Conservation (phyloP, 2,888 invertebrate genomes). For the Hetaerina titia region DNA sequence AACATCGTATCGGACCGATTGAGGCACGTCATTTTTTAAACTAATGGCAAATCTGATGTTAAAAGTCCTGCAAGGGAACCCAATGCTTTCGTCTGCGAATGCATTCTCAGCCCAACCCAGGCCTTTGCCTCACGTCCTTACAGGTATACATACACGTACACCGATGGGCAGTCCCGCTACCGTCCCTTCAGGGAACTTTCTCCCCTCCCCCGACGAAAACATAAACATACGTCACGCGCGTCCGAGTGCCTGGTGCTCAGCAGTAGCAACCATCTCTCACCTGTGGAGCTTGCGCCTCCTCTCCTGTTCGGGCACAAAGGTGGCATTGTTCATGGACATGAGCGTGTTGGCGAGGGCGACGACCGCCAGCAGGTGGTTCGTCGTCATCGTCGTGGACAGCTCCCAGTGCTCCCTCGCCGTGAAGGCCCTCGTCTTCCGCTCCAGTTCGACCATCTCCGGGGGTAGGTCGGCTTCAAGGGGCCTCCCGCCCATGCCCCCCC, state of each 20-base stretch:
- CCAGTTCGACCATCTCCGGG: slow-evolving; percentile 85
- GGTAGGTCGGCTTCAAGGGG: slow-evolving; percentile 81
- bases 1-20: no score
- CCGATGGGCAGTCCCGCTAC: no score
- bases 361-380: slow-evolving; percentile 96
- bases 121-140: no score
- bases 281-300: slow-evolving; percentile 87
- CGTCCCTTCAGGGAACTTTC: no score
- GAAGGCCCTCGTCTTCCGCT: slow-evolving; percentile 89
- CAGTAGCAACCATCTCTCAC: slow-evolving; percentile 74
- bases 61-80: no score
- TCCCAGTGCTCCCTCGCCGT: slow-evolving; percentile 97
- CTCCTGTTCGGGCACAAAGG: slow-evolving; percentile 94
- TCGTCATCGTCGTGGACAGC: slow-evolving; percentile 95
- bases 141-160: no score
- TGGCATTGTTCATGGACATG: slow-evolving; percentile 98
- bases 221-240: no score
- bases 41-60: no score
- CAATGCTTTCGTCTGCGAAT: no score
- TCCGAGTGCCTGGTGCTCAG: not conserved
- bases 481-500: slow-evolving; percentile 72
- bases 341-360: slow-evolving; percentile 97
- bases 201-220: no score
- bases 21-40: no score
- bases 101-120: no score